Evolutionary conservation across 2,797 vertebrate species (phyloP).

Genomic region (Garrulus glandarius): DNA sequence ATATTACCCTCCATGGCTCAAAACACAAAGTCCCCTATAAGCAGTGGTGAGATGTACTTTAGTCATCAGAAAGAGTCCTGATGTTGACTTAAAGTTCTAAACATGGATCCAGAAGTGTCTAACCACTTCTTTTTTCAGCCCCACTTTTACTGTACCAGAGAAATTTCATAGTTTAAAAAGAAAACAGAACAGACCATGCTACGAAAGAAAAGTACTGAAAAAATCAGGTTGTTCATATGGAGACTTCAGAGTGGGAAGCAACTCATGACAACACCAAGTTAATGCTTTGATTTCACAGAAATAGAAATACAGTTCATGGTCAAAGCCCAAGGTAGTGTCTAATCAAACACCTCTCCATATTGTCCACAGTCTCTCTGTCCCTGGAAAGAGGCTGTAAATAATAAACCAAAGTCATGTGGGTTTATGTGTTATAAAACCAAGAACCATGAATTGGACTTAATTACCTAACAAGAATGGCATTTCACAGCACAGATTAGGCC

Average conservation of each 20-base stretch:
- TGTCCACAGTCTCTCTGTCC: neutral
- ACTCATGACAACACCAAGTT: neutral
- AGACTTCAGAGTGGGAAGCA: neutral
- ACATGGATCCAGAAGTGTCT: neutral
- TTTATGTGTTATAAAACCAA: conserved; percentile 46
- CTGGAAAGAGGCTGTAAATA: conserved; percentile 50
- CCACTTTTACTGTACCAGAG: neutral
- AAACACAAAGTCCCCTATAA: neutral
- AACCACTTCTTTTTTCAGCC: neutral
- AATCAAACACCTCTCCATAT: neutral
- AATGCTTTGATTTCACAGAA: neutral
- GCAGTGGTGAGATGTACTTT: neutral
- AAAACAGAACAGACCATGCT: neutral
- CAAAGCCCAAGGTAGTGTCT: neutral
- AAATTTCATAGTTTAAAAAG: neutral
- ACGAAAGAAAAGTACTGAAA: neutral
- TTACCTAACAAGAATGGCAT: conserved; percentile 38
- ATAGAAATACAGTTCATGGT: neutral
- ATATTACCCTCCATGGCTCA: neutral
- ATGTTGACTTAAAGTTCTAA: neutral
- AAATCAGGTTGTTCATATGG: neutral
- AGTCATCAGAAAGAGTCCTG: neutral
- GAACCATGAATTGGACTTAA: neutral
- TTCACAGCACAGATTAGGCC: conserved; percentile 1
- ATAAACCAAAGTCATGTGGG: neutral